These are phyloP conservation scores for Rhinichthys osculus DNA, from an alignment of 2,797 vertebrate species.

Conservation along the genomic window DNA sequence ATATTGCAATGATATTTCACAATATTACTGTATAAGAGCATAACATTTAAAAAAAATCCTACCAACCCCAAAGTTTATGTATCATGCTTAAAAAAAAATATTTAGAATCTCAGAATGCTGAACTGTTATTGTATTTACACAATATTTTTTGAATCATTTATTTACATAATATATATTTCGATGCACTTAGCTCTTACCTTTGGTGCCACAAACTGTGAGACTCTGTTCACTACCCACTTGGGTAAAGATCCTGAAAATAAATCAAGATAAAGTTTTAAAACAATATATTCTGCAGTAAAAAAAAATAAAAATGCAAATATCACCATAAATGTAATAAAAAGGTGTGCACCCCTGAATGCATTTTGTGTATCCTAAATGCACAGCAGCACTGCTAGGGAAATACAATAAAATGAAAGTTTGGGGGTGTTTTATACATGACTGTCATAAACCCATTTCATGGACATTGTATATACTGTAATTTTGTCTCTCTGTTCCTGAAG, in stretches of 20 bases:
- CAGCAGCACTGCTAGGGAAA: neutral
- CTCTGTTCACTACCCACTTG: constrained; percentile 91
- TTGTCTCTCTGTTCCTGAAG: neutral
- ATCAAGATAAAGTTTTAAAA: constrained; percentile 21
- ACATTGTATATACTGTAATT: constrained; percentile 22
- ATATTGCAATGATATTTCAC: neutral
- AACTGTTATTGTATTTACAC: neutral
- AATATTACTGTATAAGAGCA: neutral
- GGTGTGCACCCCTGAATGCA: neutral
- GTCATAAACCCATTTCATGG: neutral
- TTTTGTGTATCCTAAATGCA: neutral
- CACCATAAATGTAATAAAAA: neutral
- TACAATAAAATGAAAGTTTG: too few relatives aligned
- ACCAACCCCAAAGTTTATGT: neutral
- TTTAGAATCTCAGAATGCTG: neutral
- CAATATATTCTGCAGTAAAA: neutral
- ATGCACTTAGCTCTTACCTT: constrained; percentile 78
- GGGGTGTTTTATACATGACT: neutral
- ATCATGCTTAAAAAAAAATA: neutral
- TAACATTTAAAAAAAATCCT: neutral
- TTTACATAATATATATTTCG: too few relatives aligned
- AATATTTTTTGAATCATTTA: too few relatives aligned
- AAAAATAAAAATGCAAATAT: neutral
- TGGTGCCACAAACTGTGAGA: constrained; percentile 89
- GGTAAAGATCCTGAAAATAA: constrained; percentile 86